Base-by-base conservation (phyloP, 2,797 vertebrate species). In the Oceanodroma leucorhoa region DNA sequence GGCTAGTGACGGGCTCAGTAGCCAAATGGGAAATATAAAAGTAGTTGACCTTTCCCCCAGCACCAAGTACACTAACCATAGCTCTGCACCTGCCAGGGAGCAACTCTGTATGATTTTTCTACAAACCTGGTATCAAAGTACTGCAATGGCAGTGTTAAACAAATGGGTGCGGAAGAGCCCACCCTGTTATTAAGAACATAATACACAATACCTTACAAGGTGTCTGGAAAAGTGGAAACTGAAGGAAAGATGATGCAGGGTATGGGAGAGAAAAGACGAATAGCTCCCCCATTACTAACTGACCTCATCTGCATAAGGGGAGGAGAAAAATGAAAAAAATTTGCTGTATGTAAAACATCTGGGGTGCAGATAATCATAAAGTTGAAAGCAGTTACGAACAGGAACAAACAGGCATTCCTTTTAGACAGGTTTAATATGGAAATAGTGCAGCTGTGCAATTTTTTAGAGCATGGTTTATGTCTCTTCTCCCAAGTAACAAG, bases 351-450 rank as follows among this genome's bases (percentile, higher is more conserved):
- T 60, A 77, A 91, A 87, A 86, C 77, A 86, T 90, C 91, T 93
- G 77, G 43, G 26, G n/a, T 87, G 40, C 55, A 91, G 85, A 86
- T 54, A 90, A 46, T 43, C 23, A 21, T n/a, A 64, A 87, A 93
- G 62, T 61, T 90, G 60, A 90, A 83, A 70, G 66, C 55, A 90
- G 38, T 82, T 82, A 82, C 5, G 2, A 72, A 60, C 1, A 1
- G 60, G 41, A 93, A 89, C 30, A 69, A 48, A 54, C 10, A 90
- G 40, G 32, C 89, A 90, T 87, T 93, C 85, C 40, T 79, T 88
- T 82, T 66, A 84, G 71, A 80, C 87, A 95, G 73, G 16, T 94
- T 89, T 67, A 89, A 46, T 71, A 77, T 6, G 34, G 78, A 94
- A 83, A 57, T 38, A 87, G 22, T 70, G 70, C 90, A 94, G 91